Evolutionary conservation across 2,888 invertebrate species (phyloP), one percentile per base, ranked within the genome.

Genomic region (Meliscaeva auricollis): DNA sequence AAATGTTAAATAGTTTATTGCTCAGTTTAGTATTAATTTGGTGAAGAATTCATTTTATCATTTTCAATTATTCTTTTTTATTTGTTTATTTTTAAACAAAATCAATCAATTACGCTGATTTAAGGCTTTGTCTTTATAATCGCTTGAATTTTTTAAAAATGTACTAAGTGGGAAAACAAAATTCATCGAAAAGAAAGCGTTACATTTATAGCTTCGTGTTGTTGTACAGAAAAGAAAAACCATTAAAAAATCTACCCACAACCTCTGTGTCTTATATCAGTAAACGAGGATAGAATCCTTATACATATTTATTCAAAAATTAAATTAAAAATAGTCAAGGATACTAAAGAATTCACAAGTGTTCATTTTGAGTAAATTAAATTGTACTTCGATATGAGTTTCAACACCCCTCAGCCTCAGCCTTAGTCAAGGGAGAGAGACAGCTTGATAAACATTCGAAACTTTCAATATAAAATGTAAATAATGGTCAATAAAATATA

Each of bases 1-100:
- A 73, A 78, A 83, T 73, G 46, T 78, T 78, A 68, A 68, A 78
- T 83, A 78, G 82, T 78, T 83, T 83, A 83, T 78, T 83, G 78
- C 78, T 82, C 54, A 73, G 72, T 73, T n/a, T 78, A 78, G 77
- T 78, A 48, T 46, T 56, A 62, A 50, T 54, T 62, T 83, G 66
- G 52, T 78, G 68, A 69, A 83, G 41, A 78, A 62, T 62, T 13
- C 17, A 30, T 17, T n/a, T 44, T 64, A 38, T 58, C 3, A 50
- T 22, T 38, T 46, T 5, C 15, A 54, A 30, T 17, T 50, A 13
- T 26, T 52, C 9, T 11, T 52, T 32, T 8, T 54, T 54, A 7
- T 64, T 44, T 4, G 22, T 44, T 38, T 38, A 13, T 35, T 17
- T 58, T 35, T 11, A 58, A 79, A 48, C n/a, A 72, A 74, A 74